phyloP scores from a whole-genome alignment of 2,113 vertebrate genomes.

The Lamprotornis superbus region DNA sequence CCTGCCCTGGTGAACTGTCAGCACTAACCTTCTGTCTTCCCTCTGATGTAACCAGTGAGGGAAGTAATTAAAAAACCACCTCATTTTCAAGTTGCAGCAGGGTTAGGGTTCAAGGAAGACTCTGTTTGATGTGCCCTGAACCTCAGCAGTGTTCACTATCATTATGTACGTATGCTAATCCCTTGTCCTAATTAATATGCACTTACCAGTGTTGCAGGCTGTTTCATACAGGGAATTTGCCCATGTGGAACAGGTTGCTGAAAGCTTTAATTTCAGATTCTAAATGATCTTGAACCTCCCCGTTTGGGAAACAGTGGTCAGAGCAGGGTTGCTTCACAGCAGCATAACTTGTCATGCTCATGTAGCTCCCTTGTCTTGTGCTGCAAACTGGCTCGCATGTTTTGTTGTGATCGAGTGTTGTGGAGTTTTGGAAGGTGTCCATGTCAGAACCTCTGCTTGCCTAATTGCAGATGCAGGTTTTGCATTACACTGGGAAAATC shows the following conservation, averaged over 20 bases:
- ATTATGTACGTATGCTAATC: background rate
- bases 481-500: background rate
- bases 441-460: background rate
- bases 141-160: background rate
- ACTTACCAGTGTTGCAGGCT: background rate
- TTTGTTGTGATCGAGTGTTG: background rate
- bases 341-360: rapidly evolving
- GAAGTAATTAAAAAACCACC: background rate
- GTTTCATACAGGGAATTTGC: background rate
- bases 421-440: background rate
- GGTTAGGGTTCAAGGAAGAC: background rate
- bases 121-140: background rate
- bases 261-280: background rate
- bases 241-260: background rate
- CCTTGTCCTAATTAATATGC: background rate
- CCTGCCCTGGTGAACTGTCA: background rate
- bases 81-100: background rate
- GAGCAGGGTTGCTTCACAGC: background rate
- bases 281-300: background rate
- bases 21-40: background rate
- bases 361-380: background rate
- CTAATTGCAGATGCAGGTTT: background rate
- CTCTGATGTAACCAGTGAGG: background rate
- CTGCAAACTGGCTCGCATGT: background rate
- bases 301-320: rapidly evolving